phyloP scores from a whole-genome alignment of 2,888 invertebrate species.

The Gymnocheta viridis region DNA sequence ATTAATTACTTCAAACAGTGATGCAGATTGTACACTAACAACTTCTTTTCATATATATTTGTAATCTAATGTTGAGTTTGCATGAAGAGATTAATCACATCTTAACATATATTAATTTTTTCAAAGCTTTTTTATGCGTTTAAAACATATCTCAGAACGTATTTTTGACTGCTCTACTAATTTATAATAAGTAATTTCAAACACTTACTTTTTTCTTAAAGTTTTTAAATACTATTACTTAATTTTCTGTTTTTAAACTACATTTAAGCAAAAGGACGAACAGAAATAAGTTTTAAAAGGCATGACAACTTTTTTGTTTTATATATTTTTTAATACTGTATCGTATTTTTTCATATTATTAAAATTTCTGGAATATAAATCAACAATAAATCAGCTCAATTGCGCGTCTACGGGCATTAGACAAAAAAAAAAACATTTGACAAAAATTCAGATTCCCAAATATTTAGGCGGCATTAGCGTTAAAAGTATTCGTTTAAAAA shows the following conservation, averaged over 20 bases:
- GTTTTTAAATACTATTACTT: too few species aligned
- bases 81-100: too few species aligned
- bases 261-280: not conserved
- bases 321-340: not conserved
- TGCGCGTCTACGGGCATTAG: slow-evolving; percentile 22
- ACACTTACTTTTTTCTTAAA: too few species aligned
- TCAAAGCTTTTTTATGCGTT: too few species aligned
- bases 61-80: too few species aligned
- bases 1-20: too few species aligned
- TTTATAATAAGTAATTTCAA: too few species aligned
- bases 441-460: not conserved
- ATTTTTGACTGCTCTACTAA: too few species aligned
- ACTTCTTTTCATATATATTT: too few species aligned
- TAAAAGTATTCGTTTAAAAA: not conserved
- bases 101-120: too few species aligned
- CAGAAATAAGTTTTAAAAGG: not conserved
- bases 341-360: not conserved
- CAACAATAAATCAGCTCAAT: slow-evolving; percentile 37
- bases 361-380: slow-evolving; percentile 5
- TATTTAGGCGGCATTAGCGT: not conserved
- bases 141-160: too few species aligned
- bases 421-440: not conserved
- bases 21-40: too few species aligned
- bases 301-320: not conserved
- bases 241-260: slow-evolving; percentile 23